Base-by-base conservation (phyloP, 2,888 invertebrate species). In the Trachelus iudaicus region DNA sequence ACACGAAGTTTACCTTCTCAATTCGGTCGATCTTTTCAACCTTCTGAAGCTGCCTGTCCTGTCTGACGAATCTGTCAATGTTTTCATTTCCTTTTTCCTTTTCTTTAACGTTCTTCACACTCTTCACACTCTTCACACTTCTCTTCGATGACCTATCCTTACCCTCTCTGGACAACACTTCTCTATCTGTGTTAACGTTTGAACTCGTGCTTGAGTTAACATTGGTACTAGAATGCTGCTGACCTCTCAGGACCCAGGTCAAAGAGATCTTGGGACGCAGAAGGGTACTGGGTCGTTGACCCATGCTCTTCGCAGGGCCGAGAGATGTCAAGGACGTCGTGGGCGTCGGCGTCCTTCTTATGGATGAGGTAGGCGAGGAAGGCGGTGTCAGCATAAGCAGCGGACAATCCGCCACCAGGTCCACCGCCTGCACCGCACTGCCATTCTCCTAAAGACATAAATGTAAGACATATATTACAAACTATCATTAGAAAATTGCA, bases 231-330 rank as follows among this genome's bases (percentile, higher is more conserved):
- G 86, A 79, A 37, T 85, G 85, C 69, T 87, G 92, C 85, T 94
- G 94, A 83, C 95, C 95, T 87, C 95, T 94, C 69, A 96, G 92
- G 78, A 96, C 95, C 96, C 96, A 96, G 76, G 95, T 95, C 78
- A 96, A 92, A 78, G 96, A 95, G 91, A 96, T 94, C 91, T 95
- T 96, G 82, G 95, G 93, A 85, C 89, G 87, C 81, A 88, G 82
- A 35, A 86, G 80, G 69, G 87, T 85, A 81, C 90, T 90, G 73
- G 90, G 84, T 79, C 89, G 86, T 83, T 91, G 90, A 76, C 90
- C 90, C 90, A 91, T 91, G 80, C 84, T 89, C 83, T 82, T 81
- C 75, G 56, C 30, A 33, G 33, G 69, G 33, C 81, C 75, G 40
- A 79, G 75, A 76, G 77, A 78, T 75, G 83, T 80, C 78, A 81